Evolutionary conservation across 2,888 invertebrate species (phyloP), one percentile per base, ranked within the genome.

Genomic region (Acronicta leporina): DNA sequence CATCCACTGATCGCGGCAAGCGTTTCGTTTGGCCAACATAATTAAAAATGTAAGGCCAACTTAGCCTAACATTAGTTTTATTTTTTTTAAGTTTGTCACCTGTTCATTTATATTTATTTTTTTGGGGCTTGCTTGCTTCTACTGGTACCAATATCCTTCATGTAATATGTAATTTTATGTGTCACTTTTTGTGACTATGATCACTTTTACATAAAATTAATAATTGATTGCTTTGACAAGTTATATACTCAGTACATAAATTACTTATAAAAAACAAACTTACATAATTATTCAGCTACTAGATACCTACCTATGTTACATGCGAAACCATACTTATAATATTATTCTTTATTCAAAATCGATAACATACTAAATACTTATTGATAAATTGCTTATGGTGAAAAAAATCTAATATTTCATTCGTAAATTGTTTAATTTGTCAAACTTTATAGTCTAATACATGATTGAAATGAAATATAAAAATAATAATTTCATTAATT

Each of bases 351-450:
- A 63, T 63, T 59, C 48, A 49, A 51, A 55, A 55, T 54, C 55
- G 14, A 60, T 63, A 57, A 30, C 45, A 73, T 44, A 53, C 75
- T 75, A 74, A 76, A 79, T 62, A n/a, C n/a, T n/a, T n/a, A 73
- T 74, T 80, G 79, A 82, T 79, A 81, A 83, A 84, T 81, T 77
- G 76, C 69, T 70, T 56, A 58, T 60, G 52, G 67, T 63, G 63
- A 65, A 60, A 80, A 75, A 72, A 81, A 78, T 79, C 71, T 67
- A 71, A 78, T 79, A 78, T 63, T 63, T 62, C 68, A 64, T 71
- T 75, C 57, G 64, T 63, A 77, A 72, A 72, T 75, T 81, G 81
- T 82, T 84, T 81, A 82, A 84, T 85, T 82, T 84, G 78, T 83
- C 76, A 79, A 77, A 73, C 63, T 77, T 80, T 84, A 83, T 82